Percentiles rank a stretch among this genome's conserved stretches.
phyloP scores from a whole-genome alignment of 2,888 invertebrate genomes.

The Craniophora ligustri region DNA sequence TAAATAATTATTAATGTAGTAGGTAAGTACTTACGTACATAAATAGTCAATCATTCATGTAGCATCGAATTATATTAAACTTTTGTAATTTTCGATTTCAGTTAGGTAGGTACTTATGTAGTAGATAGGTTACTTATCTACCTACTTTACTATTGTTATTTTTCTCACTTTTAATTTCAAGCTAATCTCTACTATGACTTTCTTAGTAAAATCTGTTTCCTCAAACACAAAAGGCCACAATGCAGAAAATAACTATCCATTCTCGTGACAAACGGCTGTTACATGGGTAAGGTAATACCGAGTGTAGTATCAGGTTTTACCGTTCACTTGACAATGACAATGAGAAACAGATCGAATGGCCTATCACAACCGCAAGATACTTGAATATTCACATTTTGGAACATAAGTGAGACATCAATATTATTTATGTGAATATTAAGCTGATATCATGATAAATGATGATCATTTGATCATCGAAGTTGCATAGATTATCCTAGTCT shows the following conservation, averaged over 20 bases:
- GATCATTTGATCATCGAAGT: not conserved
- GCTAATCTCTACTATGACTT: not conserved
- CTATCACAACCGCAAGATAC: not conserved
- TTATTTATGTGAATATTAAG: not conserved
- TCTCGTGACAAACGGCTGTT: slow-evolving; percentile 1
- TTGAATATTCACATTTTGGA: slow-evolving; percentile 17
- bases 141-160: no score
- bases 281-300: slow-evolving; percentile 20
- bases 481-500: no score
- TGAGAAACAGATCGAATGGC: slow-evolving; percentile 39
- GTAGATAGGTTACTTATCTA: no score
- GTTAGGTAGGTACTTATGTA: no score
- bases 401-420: not conserved
- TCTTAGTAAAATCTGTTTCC: not conserved
- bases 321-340: slow-evolving; percentile 64
- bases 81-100: no score
- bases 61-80: no score
- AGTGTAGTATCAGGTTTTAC: slow-evolving; percentile 32
- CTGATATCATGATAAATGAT: no score
- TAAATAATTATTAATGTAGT: no score
- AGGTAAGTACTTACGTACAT: no score
- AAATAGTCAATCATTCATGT: no score
- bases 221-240: not conserved
- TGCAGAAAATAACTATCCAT: not conserved
- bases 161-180: no score